A percentile compares a stretch with the other conserved stretches of the same genome.
Evolutionary conservation across 2,888 invertebrate genomes (phyloP).

Genomic region (Empis stercorea): DNA sequence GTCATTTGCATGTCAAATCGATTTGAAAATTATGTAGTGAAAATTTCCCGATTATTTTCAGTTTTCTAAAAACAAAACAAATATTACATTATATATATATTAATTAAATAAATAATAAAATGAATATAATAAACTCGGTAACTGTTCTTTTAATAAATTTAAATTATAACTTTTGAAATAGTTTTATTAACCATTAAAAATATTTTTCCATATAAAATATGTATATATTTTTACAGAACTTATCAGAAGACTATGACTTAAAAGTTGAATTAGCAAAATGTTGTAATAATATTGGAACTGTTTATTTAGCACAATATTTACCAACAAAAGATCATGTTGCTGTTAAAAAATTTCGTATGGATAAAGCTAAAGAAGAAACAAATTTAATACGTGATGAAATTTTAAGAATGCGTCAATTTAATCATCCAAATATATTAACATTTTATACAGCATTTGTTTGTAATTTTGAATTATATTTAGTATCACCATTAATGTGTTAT

Average conservation of each 20-base stretch:
- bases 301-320: slow-evolving; percentile 55
- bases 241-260: slow-evolving; percentile 45
- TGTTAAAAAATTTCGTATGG: slow-evolving; percentile 63
- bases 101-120: too few species aligned
- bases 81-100: too few species aligned
- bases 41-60: too few species aligned
- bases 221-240: too few species aligned
- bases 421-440: slow-evolving; percentile 65
- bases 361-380: slow-evolving; percentile 51
- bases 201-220: too few species aligned
- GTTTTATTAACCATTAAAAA: too few species aligned
- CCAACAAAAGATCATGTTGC: slow-evolving; percentile 55
- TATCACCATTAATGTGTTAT: slow-evolving; percentile 72
- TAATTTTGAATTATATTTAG: slow-evolving; percentile 62
- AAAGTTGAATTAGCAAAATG: slow-evolving; percentile 55
- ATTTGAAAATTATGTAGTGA: too few species aligned
- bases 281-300: slow-evolving; percentile 54
- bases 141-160: too few species aligned
- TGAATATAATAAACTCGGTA: too few species aligned
- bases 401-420: slow-evolving; percentile 58
- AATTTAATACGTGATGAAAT: slow-evolving; percentile 58
- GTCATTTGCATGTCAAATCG: too few species aligned
- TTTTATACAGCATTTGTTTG: slow-evolving; percentile 65
- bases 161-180: too few species aligned
- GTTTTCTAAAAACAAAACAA: too few species aligned